phyloP scores from a whole-genome alignment of 2,113 vertebrate genomes.

The Ploceus nigricollis region DNA sequence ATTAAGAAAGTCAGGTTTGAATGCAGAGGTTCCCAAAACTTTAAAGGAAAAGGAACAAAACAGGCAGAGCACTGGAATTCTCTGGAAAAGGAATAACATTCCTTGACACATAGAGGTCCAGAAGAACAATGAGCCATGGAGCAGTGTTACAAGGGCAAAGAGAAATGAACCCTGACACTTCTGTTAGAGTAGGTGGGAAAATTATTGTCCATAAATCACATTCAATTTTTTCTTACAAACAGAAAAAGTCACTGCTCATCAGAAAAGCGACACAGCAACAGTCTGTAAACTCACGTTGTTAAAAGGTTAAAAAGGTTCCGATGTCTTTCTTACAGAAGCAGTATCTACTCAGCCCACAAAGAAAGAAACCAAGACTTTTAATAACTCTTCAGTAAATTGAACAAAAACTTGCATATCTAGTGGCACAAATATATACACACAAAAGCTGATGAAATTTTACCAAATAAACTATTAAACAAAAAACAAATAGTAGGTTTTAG shows the following conservation, averaged over 20 bases:
- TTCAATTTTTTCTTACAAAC: background rate
- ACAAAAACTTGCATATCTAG: background rate
- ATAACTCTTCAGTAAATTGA: background rate
- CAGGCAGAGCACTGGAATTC: background rate
- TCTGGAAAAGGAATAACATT: background rate
- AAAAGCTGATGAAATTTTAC: background rate
- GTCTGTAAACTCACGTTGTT: background rate
- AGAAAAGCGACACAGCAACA: background rate
- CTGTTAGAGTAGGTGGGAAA: background rate
- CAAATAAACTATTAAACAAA: background rate
- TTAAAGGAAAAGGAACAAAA: background rate
- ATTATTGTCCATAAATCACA: background rate
- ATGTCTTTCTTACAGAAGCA: background rate
- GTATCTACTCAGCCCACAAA: background rate
- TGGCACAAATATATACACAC: background rate
- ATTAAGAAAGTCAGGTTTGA: background rate
- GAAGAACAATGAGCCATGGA: background rate
- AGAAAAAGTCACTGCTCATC: background rate
- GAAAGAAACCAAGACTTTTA: background rate
- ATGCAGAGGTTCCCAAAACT: fast-evolving
- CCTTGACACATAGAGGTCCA: background rate
- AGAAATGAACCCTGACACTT: background rate
- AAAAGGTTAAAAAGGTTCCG: background rate
- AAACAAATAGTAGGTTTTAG: background rate
- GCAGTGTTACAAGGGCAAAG: background rate